Base-by-base conservation (phyloP, 37 sponge, comb jelly and placozoan genomes). In the Tethya wilhelma region DNA sequence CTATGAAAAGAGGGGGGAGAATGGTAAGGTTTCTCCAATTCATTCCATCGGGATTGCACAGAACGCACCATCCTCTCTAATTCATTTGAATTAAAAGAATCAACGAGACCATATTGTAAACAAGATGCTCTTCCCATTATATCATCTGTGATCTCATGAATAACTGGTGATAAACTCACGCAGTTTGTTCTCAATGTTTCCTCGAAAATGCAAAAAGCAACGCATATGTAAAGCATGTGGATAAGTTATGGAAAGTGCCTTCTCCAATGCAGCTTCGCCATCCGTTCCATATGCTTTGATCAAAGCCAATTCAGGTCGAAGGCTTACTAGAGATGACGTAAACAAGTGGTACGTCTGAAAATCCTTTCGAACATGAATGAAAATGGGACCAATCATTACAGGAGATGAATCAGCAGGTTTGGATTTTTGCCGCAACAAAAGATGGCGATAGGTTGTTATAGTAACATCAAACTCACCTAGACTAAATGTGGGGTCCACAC, bases 301-400 rank as follows among this genome's bases (percentile, higher is more conserved):
- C 38, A 14, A 56, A 57, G 59, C 19, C 4, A 74, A 60, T 6
- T 11, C 4, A 12, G 59, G 75, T 33, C 38, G 2, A 32, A 36
- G 38, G 2, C 77, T 29, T 28, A 77, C 42, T 38, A 77, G 37
- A 9, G 64, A 9, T 23, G 77, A 77, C 39, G 77, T 39, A 40
- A 77, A 77, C 5, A 77, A 77, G n/a, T 77, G 62, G 64, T 77
- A 77, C 12, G 77, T 28, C 22, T 64, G 9, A 60, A 77, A 77
- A 62, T 77, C 64, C 31, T 77, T 77, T 39, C 39, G 30, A 8
- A 56, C 31, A 33, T 74, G 75, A 12, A 74, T 31, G 26, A 59
- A 77, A 25, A 77, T 77, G 23, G 77, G 77, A 19, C 77, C 77
- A 60, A 77, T 29, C 62, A 77, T 40, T 1, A 77, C 77, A 22